These are phyloP conservation scores for Crypturellus tataupa DNA, from an alignment of 2,797 vertebrate genomes.

Conservation along the genomic window DNA sequence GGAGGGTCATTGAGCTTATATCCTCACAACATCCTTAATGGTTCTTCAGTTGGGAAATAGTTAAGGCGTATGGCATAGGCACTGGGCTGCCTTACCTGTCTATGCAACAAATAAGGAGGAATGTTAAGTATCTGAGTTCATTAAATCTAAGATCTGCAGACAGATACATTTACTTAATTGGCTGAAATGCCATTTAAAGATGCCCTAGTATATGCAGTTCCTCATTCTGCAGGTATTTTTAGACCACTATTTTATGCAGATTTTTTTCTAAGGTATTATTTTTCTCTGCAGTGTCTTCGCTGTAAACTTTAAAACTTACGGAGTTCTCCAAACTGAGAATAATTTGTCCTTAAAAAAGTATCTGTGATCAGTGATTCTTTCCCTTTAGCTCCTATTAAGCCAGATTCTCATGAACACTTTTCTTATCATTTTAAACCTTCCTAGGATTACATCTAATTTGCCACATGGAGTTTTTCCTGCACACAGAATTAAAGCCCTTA, in stretches of 20 bases:
- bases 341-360: conserved; percentile 23
- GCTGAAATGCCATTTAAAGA: conserved; percentile 32
- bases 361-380: conserved; percentile 12
- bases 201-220: background rate
- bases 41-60: background rate
- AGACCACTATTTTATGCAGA: background rate
- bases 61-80: rapidly evolving
- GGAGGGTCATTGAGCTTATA: background rate
- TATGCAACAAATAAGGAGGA: background rate
- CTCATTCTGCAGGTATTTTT: background rate
- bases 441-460: conserved; percentile 36
- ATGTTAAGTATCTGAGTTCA: background rate
- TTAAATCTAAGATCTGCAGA: conserved; percentile 2
- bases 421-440: conserved; percentile 24
- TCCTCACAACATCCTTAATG: background rate
- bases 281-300: background rate
- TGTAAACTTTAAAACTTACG: background rate
- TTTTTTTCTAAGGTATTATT: conserved; percentile 22
- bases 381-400: conserved; percentile 11
- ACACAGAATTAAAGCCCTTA: conserved; percentile 57
- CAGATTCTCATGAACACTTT: conserved; percentile 12
- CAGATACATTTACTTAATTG: background rate
- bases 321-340: background rate
- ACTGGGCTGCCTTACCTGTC: background rate
- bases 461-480: conserved; percentile 55